Evolutionary conservation across 1,140 invertebrate genomes (phyloP).

Genomic region (Triops longicaudatus): DNA sequence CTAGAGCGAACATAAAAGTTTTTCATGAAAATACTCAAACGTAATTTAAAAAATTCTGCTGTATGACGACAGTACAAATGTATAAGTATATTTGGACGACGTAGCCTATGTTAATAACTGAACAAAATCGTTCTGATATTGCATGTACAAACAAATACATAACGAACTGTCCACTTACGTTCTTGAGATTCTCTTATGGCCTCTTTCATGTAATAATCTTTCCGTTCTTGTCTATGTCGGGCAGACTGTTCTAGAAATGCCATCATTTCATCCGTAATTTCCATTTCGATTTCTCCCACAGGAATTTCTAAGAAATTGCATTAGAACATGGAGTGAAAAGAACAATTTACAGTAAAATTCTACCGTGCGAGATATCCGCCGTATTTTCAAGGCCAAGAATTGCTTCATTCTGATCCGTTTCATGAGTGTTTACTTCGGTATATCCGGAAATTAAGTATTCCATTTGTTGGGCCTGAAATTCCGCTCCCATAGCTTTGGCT

Average conservation of each 20-base stretch:
- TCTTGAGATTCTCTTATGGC: background rate
- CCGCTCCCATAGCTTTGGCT: background rate
- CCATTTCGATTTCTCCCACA: slow-evolving; percentile 43
- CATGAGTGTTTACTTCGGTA: background rate
- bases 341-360: no score
- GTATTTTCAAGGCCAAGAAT: no score
- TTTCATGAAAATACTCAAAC: background rate
- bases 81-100: no score
- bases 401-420: background rate
- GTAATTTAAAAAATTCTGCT: no score
- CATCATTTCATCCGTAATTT: slow-evolving; percentile 55
- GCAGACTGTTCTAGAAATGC: slow-evolving; percentile 53
- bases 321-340: no score
- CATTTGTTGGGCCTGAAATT: background rate
- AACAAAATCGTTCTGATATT: no score
- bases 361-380: no score
- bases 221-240: slow-evolving; percentile 46
- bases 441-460: background rate
- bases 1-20: background rate
- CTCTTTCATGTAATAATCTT: slow-evolving; percentile 27
- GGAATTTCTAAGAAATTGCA: no score
- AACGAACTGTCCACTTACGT: background rate
- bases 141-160: no score
- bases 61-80: no score
- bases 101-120: no score